Base-by-base conservation (phyloP, 2,888 invertebrate species). In the Eudasyphora cyanicolor region DNA sequence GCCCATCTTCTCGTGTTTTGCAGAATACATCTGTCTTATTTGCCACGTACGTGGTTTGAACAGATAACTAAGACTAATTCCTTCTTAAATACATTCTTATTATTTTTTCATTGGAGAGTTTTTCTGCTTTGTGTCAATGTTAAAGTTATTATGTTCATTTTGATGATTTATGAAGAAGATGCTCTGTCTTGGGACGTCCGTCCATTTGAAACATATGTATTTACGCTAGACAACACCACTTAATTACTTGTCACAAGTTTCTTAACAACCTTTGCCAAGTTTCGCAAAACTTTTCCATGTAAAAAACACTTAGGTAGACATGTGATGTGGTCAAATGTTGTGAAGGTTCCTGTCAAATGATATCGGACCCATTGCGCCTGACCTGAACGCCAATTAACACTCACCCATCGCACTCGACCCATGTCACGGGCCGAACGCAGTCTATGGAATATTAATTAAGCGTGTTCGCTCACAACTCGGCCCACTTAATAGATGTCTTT, bases 371-470 rank as follows among this genome's bases (percentile, higher is more conserved):
- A 57, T n/a, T n/a, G n/a, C n/a, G n/a, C n/a, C n/a, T 14, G 45
- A 12, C 45, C 10, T 8, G 45, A 12, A 14, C 54, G 17, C 57
- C 27, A 57, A 24, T 57, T 57, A 57, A 57, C 57, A 57, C 57
- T 45, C 4, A 27, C 57, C n/a, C 19, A 57, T 14, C 24, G 57
- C 14, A 54, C 6, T 27, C 51, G 8, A 32, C 32, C 42, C 12
- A 21, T 21, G 21, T 67, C 35, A 67, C 8, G 38, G 24, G 24
- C 29, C 6, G 12, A 21, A 12, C 21, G 7, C 24, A 42, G 42
- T 21, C 42, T 42, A 21, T 19, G 17, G 19, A 64, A 67, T 67
- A 67, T 67, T 67, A 67, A 67, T 67, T 67, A 67, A 24, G 38
- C 4, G 27, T 29, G 6, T 60, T 29, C 60, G 6, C 32, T 29